Evolutionary conservation across 2,113 vertebrate genomes (phyloP).

Genomic region (Dascyllus trimaculatus): DNA sequence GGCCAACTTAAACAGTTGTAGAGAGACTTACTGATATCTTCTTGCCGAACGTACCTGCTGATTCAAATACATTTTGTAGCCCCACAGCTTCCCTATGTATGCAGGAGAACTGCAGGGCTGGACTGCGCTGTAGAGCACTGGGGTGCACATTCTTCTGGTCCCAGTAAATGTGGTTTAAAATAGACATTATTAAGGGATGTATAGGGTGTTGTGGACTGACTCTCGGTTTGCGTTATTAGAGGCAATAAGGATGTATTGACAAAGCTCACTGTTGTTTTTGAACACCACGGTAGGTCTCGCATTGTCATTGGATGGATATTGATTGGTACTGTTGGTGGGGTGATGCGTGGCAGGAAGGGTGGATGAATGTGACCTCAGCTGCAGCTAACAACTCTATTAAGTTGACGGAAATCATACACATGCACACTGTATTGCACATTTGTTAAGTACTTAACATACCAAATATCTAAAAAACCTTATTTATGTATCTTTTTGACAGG

Average conservation of each 20-base stretch:
- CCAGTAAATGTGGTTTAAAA: neutral
- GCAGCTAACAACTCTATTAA: neutral
- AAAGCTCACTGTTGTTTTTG: neutral
- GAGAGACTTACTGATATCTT: too few species aligned
- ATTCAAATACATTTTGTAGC: too few species aligned
- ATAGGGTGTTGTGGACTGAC: neutral
- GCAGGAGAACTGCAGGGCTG: too few species aligned
- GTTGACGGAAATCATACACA: neutral
- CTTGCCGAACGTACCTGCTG: too few species aligned
- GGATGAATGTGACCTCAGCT: constrained; percentile 33
- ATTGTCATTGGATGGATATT: constrained; percentile 36
- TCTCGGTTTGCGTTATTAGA: neutral
- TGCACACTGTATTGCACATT: neutral
- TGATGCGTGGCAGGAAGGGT: neutral
- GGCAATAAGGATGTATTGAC: constrained; percentile 7
- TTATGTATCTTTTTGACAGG: too few species aligned
- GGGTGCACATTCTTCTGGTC: neutral
- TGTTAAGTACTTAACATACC: too few species aligned
- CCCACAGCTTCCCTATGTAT: too few species aligned
- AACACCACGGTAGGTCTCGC: constrained; percentile 13
- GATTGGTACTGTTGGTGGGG: constrained; percentile 8
- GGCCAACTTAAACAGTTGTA: too few species aligned
- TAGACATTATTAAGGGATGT: neutral
- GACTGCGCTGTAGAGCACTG: too few species aligned
- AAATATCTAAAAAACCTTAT: too few species aligned